These are phyloP conservation scores for Bostrychus sinensis DNA, from an alignment of 2,113 vertebrate species.

Conservation along the genomic window DNA sequence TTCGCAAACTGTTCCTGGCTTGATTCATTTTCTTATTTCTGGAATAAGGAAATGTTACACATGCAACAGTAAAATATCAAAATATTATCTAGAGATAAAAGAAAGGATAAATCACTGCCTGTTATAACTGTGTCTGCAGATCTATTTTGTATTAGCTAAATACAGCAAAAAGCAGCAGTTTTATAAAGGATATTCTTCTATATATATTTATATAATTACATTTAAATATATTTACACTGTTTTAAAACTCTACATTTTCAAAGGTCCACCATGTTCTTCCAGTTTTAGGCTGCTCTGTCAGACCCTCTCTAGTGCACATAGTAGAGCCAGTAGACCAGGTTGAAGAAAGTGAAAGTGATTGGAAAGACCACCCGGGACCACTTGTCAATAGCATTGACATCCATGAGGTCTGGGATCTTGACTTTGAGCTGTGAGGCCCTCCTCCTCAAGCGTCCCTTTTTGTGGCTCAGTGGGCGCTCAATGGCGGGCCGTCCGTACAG, in stretches of 20 bases:
- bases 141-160: conserved; percentile 53
- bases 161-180: conserved; percentile 60
- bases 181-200: conserved; percentile 66
- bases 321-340: conserved; percentile 96
- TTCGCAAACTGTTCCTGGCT: conserved; percentile 3
- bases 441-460: conserved; percentile 85
- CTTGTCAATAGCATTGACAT: conserved; percentile 96
- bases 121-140: conserved; percentile 35
- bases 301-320: conserved; percentile 85
- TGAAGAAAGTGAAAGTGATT: conserved; percentile 92
- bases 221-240: conserved; percentile 74
- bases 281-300: conserved; percentile 19
- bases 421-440: conserved; percentile 92
- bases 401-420: conserved; percentile 94
- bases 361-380: conserved; percentile 96
- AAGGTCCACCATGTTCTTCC: conserved; percentile 31
- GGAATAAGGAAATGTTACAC: conserved; percentile 7
- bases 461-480: conserved; percentile 81
- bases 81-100: conserved; percentile 19
- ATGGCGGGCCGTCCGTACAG: conserved; percentile 80
- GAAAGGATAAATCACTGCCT: conserved; percentile 38
- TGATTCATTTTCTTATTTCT: conserved; percentile 3
- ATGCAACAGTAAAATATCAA: conserved; percentile 28
- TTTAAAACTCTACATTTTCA: conserved; percentile 53
- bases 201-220: conserved; percentile 55